Evolutionary conservation across 1,140 invertebrate genomes (phyloP).

Genomic region (Steinernema khuongi): DNA sequence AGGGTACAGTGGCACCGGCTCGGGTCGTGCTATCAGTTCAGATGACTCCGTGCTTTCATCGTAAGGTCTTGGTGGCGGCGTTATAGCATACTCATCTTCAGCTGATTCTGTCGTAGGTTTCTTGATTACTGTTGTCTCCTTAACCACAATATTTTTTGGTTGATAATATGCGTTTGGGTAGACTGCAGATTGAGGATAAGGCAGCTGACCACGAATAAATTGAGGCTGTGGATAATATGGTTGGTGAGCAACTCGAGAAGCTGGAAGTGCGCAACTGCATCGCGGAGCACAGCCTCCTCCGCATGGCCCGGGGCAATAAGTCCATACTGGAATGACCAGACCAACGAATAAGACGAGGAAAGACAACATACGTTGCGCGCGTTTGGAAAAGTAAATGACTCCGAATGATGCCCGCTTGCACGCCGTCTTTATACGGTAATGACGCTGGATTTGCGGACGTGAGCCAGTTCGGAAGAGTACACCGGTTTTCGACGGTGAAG

Average conservation of each 20-base stretch:
- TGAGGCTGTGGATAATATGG: background rate
- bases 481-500: background rate
- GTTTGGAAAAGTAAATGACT: background rate
- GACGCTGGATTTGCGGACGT: background rate
- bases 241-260: background rate
- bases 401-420: background rate
- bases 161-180: background rate
- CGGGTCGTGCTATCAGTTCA: background rate
- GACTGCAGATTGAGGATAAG: background rate
- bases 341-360: background rate
- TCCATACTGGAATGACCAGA: background rate
- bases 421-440: constrained; percentile 15
- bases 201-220: background rate
- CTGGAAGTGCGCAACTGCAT: background rate
- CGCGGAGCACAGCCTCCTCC: background rate
- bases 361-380: background rate
- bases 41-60: background rate
- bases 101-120: background rate
- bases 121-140: constrained; percentile 4
- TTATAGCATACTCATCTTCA: background rate
- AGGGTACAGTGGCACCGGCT: background rate
- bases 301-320: background rate
- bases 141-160: background rate
- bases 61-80: background rate
- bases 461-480: background rate